Evolutionary conservation across 1,140 invertebrate species (phyloP).

Genomic region (Myzus persicae): DNA sequence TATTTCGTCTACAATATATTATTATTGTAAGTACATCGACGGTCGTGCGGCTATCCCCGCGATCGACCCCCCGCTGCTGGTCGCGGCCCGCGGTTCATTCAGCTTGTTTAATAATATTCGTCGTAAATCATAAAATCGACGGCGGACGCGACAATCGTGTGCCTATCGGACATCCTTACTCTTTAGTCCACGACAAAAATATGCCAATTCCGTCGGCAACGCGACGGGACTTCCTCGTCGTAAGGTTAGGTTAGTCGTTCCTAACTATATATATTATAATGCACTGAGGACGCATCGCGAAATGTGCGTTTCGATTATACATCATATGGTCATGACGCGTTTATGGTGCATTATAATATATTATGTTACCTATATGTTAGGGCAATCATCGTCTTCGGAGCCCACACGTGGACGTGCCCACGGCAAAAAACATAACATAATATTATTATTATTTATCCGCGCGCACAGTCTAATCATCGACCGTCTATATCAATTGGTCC

Average conservation of each 20-base stretch:
- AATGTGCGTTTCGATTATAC: background rate
- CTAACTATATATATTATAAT: background rate
- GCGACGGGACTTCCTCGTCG: background rate
- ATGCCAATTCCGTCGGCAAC: background rate
- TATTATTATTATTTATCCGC: background rate
- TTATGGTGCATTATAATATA: background rate
- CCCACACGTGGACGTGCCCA: slow-evolving; percentile 11
- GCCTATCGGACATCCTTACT: background rate
- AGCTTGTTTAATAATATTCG: background rate
- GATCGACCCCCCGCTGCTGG: background rate
- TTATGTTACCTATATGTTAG: background rate
- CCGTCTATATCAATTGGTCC: slow-evolving; percentile 18
- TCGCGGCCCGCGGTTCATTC: background rate
- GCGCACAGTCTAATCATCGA: background rate
- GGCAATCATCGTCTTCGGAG: background rate
- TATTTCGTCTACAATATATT: background rate
- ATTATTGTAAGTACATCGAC: background rate
- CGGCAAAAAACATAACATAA: background rate
- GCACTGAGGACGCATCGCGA: background rate
- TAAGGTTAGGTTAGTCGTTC: no score
- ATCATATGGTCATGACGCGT: slow-evolving; percentile 1
- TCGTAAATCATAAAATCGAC: background rate
- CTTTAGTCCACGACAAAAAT: background rate
- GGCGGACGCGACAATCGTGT: background rate
- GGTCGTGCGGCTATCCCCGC: background rate